A percentile compares a stretch with the other conserved stretches of the same genome.
phyloP scores from a whole-genome alignment of 1,140 invertebrate genomes.

The Drosophila kepulauana region DNA sequence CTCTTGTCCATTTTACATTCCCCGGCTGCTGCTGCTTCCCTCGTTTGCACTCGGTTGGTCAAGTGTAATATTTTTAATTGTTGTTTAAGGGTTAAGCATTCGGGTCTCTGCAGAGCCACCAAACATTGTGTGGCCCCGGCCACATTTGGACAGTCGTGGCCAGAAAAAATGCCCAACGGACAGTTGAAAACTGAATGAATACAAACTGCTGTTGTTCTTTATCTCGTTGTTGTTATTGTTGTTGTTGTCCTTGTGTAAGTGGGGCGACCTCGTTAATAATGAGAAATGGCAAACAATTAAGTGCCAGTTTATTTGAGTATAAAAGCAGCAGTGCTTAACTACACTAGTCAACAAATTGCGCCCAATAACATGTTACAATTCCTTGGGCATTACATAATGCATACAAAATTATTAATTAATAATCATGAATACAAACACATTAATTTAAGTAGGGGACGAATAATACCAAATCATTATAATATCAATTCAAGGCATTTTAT shows the following conservation, averaged over 20 bases:
- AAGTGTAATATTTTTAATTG: conserved; percentile 77
- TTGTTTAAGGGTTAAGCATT: conserved; percentile 77
- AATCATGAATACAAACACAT: too few species aligned
- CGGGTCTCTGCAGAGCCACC: conserved; percentile 33
- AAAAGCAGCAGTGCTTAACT: conserved; percentile 18
- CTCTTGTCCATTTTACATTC: too few species aligned
- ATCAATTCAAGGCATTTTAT: too few species aligned
- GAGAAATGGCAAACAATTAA: conserved; percentile 57
- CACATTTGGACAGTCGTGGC: conserved; percentile 50
- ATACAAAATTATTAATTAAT: too few species aligned
- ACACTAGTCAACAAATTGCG: conserved; percentile 9
- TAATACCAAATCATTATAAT: too few species aligned
- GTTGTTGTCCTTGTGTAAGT: conserved; percentile 23
- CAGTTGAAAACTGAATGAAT: conserved; percentile 15
- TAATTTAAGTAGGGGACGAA: too few species aligned
- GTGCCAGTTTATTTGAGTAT: conserved; percentile 40
- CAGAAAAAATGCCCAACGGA: conserved; percentile 21
- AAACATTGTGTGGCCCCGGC: conserved; percentile 35
- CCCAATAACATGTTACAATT: neutral
- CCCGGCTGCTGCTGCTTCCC: neutral
- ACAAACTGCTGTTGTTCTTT: conserved; percentile 11
- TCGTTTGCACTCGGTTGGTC: conserved; percentile 26
- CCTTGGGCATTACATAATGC: too few species aligned
- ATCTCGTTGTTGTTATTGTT: neutral
- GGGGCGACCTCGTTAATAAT: conserved; percentile 43